phyloP scores from a whole-genome alignment of 2,797 vertebrate species.

The Nyctalus aviator region DNA sequence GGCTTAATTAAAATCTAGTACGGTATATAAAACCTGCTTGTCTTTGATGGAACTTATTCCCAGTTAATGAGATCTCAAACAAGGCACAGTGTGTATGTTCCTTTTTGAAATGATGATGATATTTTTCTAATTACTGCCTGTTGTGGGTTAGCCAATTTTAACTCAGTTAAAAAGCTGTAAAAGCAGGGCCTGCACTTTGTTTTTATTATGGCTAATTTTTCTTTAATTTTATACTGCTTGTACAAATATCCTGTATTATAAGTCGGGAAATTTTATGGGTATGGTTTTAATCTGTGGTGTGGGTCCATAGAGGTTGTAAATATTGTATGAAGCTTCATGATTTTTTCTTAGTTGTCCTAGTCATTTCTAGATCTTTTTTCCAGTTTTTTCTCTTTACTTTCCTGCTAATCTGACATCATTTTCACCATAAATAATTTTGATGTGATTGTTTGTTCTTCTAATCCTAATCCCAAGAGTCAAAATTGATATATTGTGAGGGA shows the following conservation, averaged over 20 bases:
- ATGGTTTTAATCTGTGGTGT: neutral
- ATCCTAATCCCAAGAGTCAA: neutral
- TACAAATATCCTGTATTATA: neutral
- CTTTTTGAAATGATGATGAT: neutral
- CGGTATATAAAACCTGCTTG: conserved; percentile 63
- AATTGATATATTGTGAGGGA: neutral
- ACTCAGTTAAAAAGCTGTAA: neutral
- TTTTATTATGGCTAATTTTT: neutral
- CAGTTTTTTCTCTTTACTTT: neutral
- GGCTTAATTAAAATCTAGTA: conserved; percentile 63
- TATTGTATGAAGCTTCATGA: neutral
- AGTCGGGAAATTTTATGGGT: neutral
- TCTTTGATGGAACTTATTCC: conserved; percentile 62
- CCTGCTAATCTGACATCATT: neutral
- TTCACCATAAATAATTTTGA: neutral
- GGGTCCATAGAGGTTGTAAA: neutral
- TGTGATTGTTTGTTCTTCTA: neutral
- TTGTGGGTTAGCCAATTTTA: conserved; percentile 31
- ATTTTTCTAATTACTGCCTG: conserved; percentile 43
- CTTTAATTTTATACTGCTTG: neutral
- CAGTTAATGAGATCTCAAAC: conserved; percentile 60
- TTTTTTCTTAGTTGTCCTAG: neutral
- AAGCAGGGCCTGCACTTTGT: neutral
- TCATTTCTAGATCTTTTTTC: neutral
- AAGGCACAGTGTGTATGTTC: conserved; percentile 20